A percentile compares a stretch with the other conserved stretches of the same genome.
phyloP scores from a whole-genome alignment of 2,113 vertebrate genomes.

The Caranx ignobilis region DNA sequence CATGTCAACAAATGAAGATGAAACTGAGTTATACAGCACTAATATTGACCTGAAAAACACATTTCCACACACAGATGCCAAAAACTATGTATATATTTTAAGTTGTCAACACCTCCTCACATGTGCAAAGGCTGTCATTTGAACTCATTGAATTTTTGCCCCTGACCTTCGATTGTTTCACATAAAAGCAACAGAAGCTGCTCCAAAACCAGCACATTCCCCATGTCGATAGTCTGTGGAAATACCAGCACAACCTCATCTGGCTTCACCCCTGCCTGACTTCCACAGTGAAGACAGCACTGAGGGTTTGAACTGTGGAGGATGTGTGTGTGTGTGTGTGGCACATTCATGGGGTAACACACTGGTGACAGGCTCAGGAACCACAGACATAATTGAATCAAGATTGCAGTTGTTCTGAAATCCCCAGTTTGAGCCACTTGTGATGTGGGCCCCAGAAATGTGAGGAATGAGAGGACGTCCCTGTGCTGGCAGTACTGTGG shows the following conservation, averaged over 20 bases:
- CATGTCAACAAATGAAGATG: neutral
- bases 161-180: slow-evolving; percentile 42
- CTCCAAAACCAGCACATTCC: slow-evolving; percentile 20
- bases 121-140: neutral
- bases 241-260: slow-evolving; percentile 10
- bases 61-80: neutral
- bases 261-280: slow-evolving; percentile 20
- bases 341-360: neutral
- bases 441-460: slow-evolving; percentile 60
- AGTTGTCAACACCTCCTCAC: neutral
- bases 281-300: slow-evolving; percentile 7
- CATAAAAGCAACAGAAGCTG: neutral
- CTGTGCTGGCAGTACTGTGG: slow-evolving; percentile 30
- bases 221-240: neutral
- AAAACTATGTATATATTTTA: neutral
- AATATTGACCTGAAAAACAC: slow-evolving; percentile 2
- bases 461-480: slow-evolving; percentile 44
- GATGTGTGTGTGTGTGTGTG: too few relatives aligned
- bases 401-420: slow-evolving; percentile 57
- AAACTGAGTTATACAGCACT: neutral
- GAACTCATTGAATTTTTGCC: neutral
- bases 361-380: slow-evolving; percentile 18
- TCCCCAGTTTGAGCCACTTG: slow-evolving; percentile 40
- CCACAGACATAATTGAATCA: slow-evolving; percentile 52
- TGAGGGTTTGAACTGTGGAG: slow-evolving; percentile 2